Conservation (phyloP, 2,888 invertebrate genomes). For the Netelia virgata region DNA sequence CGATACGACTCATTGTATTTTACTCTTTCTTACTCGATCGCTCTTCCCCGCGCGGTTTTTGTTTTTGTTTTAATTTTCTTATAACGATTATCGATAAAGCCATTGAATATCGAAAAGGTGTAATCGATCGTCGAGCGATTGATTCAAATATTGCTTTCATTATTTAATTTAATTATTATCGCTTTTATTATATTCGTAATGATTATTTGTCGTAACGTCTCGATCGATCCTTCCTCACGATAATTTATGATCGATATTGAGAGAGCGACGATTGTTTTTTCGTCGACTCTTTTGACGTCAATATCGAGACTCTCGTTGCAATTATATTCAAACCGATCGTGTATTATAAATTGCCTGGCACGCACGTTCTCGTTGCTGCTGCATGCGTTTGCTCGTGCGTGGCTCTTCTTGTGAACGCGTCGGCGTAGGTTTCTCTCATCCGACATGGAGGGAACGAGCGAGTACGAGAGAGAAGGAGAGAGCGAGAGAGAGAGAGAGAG, state of each 20-base stretch:
- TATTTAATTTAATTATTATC: not conserved
- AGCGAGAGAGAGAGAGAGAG: constrained; percentile 69
- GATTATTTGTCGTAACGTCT: not conserved
- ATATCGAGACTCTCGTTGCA: not conserved
- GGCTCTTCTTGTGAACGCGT: constrained; percentile 41
- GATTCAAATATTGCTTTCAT: not conserved
- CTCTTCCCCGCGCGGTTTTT: not conserved
- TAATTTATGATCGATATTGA: not conserved
- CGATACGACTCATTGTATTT: constrained; percentile 31
- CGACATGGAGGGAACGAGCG: constrained; percentile 32
- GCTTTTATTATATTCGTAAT: not conserved
- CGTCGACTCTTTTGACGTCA: not conserved
- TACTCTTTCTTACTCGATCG: not conserved
- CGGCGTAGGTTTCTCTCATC: constrained; percentile 60
- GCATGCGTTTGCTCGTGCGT: constrained; percentile 49
- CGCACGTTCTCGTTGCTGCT: constrained; percentile 25
- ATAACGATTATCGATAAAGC: not conserved
- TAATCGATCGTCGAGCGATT: not conserved
- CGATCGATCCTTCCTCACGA: not conserved
- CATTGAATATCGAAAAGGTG: not conserved
- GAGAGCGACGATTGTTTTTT: not conserved
- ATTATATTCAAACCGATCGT: constrained; percentile 18
- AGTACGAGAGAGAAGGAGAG: too few species aligned
- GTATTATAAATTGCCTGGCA: constrained; percentile 17
- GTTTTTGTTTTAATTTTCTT: not conserved